Conservation (phyloP, 92 coral and sea anemone genomes). For the Palythoa grandiflora region DNA sequence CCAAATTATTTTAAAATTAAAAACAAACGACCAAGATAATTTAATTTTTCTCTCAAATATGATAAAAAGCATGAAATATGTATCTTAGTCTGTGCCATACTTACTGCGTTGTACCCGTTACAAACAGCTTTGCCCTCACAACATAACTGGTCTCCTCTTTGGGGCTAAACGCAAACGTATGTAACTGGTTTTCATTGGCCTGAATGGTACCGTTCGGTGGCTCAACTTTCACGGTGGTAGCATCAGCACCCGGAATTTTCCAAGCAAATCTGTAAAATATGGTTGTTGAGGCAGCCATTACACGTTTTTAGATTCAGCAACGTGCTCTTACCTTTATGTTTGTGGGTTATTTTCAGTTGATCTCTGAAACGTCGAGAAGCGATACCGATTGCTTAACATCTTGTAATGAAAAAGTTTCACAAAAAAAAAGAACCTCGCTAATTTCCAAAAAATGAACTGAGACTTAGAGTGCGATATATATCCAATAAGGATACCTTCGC, state of each 20-base stretch:
- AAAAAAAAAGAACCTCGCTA: too few species aligned
- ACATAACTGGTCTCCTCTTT: constrained; percentile 78
- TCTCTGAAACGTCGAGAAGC: too few species aligned
- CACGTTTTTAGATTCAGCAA: not conserved
- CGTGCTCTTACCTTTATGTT: too few species aligned
- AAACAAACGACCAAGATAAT: too few species aligned
- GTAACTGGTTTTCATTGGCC: constrained; percentile 92
- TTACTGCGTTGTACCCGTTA: constrained; percentile 57
- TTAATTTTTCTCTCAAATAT: too few species aligned
- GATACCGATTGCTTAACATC: too few species aligned
- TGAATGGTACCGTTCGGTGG: constrained; percentile 75
- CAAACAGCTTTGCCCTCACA: constrained; percentile 84
- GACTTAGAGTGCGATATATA: too few species aligned
- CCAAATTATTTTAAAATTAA: too few species aligned
- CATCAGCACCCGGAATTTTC: constrained; percentile 82
- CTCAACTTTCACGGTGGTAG: constrained; percentile 64
- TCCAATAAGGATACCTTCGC: too few species aligned
- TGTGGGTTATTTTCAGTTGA: too few species aligned
- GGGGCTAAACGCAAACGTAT: constrained; percentile 78
- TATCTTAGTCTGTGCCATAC: not conserved
- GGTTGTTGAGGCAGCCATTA: not conserved
- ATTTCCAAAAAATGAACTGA: not conserved
- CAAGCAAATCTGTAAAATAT: constrained; percentile 76
- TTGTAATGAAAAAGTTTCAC: too few species aligned
- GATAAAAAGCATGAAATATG: too few species aligned